These are phyloP conservation scores for Crotophaga sulcirostris DNA, from an alignment of 2,113 vertebrate genomes.

Conservation along the genomic window DNA sequence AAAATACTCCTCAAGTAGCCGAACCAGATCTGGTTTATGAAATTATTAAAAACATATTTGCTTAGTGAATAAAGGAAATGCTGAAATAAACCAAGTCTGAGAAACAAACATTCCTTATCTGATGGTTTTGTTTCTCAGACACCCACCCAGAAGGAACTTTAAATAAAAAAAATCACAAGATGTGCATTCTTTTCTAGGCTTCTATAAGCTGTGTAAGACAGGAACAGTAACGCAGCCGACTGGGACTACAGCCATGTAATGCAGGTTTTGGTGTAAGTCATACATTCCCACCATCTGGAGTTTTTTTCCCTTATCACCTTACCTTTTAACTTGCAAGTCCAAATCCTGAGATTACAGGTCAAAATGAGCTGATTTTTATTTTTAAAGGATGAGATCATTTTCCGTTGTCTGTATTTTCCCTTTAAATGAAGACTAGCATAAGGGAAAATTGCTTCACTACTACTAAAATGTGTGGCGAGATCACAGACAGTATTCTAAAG, in stretches of 20 bases:
- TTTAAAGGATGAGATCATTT: not conserved
- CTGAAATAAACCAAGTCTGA: constrained; percentile 19
- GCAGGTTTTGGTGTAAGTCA: not conserved
- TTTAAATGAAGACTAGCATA: not conserved
- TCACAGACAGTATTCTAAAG: not conserved
- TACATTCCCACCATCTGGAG: not conserved
- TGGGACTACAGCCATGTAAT: not conserved
- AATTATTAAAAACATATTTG: constrained; percentile 16
- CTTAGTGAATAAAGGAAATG: constrained; percentile 25
- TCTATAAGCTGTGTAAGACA: not conserved
- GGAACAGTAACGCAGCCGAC: not conserved
- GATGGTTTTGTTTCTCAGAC: constrained; percentile 35
- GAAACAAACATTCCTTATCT: constrained; percentile 38
- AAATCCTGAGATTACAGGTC: not conserved
- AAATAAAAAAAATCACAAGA: not conserved
- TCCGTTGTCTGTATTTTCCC: not conserved
- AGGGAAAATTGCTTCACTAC: not conserved
- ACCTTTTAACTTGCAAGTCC: not conserved
- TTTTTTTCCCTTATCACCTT: not conserved
- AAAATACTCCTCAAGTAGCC: not conserved
- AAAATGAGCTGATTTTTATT: not conserved
- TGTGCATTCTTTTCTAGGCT: not conserved
- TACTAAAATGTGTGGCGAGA: not conserved
- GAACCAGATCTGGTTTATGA: constrained; percentile 14
- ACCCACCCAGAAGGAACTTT: not conserved